phyloP scores from a whole-genome alignment of 2,888 invertebrate species.

The Deilephila elpenor region DNA sequence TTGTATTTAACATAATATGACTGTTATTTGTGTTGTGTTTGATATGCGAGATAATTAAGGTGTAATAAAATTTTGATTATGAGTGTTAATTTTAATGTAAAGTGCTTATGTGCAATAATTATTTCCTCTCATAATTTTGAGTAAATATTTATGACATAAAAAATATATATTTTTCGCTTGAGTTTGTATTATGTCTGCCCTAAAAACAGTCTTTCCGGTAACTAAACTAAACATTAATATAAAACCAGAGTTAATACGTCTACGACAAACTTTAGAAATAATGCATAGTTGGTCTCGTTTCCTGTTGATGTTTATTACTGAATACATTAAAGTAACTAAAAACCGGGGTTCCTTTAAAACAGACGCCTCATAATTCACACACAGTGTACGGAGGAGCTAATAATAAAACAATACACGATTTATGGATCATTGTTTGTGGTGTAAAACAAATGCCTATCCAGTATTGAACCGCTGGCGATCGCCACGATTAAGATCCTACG shows the following conservation, averaged over 20 bases:
- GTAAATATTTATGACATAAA: not conserved
- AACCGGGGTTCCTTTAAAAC: not conserved
- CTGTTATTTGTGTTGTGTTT: slow-evolving; percentile 7
- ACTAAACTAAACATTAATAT: no score
- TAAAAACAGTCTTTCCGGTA: no score
- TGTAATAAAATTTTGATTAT: not conserved
- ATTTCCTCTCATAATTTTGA: not conserved
- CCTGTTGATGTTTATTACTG: no score
- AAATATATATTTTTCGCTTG: not conserved
- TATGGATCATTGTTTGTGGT: slow-evolving; percentile 2
- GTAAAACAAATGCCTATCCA: not conserved
- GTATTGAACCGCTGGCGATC: not conserved
- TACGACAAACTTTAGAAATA: no score
- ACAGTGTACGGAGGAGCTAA: not conserved
- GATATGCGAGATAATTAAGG: not conserved
- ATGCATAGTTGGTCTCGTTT: no score
- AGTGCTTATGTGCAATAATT: not conserved
- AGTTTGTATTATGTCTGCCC: not conserved
- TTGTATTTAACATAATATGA: not conserved
- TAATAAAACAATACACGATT: slow-evolving; percentile 5
- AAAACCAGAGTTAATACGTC: no score
- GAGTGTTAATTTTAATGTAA: not conserved
- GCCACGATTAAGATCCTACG: not conserved
- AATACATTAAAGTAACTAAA: not conserved
- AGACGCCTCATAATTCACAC: not conserved